Percentiles rank a stretch among this genome's conserved stretches.
Conservation (phyloP, 2,113 vertebrate genomes). For the Meleagris gallopavo region DNA sequence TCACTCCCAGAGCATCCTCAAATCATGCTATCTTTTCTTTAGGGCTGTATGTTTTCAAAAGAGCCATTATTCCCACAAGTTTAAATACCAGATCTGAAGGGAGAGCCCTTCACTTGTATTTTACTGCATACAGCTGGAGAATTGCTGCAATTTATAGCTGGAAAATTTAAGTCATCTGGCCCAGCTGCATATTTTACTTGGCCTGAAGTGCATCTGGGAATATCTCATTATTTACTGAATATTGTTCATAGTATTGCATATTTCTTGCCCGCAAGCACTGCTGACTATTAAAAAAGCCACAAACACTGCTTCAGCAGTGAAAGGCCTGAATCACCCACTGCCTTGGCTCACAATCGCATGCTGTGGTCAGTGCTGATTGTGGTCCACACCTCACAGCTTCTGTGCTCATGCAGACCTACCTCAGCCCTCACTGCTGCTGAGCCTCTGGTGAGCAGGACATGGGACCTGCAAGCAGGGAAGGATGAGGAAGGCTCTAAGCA, state of each 20-base stretch:
- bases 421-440: neutral
- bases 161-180: conserved; percentile 17
- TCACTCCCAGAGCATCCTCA: neutral
- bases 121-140: neutral
- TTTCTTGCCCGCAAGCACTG: neutral
- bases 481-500: neutral
- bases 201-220: neutral
- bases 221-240: neutral
- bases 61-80: neutral
- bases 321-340: neutral
- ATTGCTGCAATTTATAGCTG: neutral
- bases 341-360: rapidly evolving
- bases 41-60: neutral
- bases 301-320: neutral
- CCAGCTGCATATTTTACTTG: neutral
- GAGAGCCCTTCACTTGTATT: neutral
- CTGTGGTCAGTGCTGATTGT: rapidly evolving
- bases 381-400: neutral
- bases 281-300: neutral
- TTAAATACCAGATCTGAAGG: neutral
- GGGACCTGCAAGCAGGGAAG: rapidly evolving
- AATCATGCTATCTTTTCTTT: neutral
- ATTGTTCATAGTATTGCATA: neutral
- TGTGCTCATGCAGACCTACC: neutral
- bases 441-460: rapidly evolving